These are phyloP conservation scores for Molossus alvarezi DNA, from an alignment of 2,797 vertebrate species.

Conservation along the genomic window DNA sequence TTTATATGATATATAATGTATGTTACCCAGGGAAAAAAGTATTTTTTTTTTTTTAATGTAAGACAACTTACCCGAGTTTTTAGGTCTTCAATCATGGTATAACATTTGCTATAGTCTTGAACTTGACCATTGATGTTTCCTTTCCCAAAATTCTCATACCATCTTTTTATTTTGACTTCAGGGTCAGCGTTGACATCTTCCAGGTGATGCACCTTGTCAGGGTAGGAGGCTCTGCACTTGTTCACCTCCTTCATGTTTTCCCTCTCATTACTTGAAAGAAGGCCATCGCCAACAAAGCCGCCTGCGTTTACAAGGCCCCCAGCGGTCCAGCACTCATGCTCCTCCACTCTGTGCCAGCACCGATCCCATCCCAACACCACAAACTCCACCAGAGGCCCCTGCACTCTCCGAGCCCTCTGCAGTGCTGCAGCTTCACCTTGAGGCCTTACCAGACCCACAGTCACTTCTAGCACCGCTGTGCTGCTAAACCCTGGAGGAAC, in stretches of 20 bases:
- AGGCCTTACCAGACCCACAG: background rate
- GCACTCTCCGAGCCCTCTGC: background rate
- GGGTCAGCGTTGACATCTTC: constrained; percentile 89
- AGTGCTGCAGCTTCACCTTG: background rate
- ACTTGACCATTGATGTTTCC: constrained; percentile 69
- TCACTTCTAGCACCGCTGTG: background rate
- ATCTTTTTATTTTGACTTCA: constrained; percentile 92
- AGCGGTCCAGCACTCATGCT: constrained; percentile 81
- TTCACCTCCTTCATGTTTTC: constrained; percentile 95
- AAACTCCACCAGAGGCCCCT: constrained; percentile 75
- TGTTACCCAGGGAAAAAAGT: background rate
- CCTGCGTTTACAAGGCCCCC: constrained; percentile 58
- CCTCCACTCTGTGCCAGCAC: constrained; percentile 81
- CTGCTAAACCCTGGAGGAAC: background rate
- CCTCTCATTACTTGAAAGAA: constrained; percentile 89
- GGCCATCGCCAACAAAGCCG: constrained; percentile 76
- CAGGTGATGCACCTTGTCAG: constrained; percentile 93
- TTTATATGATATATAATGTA: background rate
- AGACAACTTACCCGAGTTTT: constrained; percentile 91
- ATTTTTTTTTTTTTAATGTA: background rate
- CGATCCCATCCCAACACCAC: constrained; percentile 72
- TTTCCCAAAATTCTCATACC: constrained; percentile 90
- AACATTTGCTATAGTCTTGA: constrained; percentile 88
- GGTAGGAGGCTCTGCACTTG: constrained; percentile 92
- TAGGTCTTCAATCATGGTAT: constrained; percentile 89